These are phyloP conservation scores for Brachirus orientalis DNA, from an alignment of 2,113 vertebrate genomes.

Conservation along the genomic window DNA sequence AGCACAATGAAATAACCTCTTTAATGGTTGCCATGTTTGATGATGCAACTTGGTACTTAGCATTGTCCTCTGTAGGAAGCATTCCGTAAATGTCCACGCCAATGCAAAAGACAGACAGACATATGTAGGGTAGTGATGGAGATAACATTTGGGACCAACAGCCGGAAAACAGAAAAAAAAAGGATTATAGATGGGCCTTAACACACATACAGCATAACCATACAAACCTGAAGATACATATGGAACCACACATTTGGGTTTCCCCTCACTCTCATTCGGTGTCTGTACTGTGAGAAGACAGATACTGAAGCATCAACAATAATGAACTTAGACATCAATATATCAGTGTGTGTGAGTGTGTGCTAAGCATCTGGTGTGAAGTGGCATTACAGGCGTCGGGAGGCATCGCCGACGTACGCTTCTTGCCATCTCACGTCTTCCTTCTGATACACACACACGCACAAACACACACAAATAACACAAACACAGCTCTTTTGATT, in stretches of 20 bases:
- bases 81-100: no score
- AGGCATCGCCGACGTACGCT: slow-evolving; percentile 60
- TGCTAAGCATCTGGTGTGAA: slow-evolving; percentile 71
- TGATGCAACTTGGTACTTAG: no score
- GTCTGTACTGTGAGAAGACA: slow-evolving; percentile 49
- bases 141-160: no score
- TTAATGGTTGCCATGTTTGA: no score
- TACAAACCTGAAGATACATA: slow-evolving; percentile 22
- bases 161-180: no score
- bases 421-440: slow-evolving; percentile 67
- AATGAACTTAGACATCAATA: slow-evolving; percentile 82
- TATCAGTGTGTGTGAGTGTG: slow-evolving; percentile 71
- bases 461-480: slow-evolving; percentile 18
- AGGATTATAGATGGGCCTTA: no score
- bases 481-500: slow-evolving; percentile 59
- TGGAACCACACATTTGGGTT: slow-evolving; percentile 34
- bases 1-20: no score
- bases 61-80: no score
- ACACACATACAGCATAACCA: neutral
- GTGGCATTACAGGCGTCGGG: slow-evolving; percentile 69
- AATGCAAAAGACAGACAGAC: no score
- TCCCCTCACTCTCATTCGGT: slow-evolving; percentile 45
- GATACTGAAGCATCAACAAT: slow-evolving; percentile 72
- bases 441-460: slow-evolving; percentile 39
- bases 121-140: no score